Percentiles rank a stretch among this genome's conserved stretches.
Conservation (phyloP, 37 sponge, comb jelly and placozoan species). For the Beroe forskalii region DNA sequence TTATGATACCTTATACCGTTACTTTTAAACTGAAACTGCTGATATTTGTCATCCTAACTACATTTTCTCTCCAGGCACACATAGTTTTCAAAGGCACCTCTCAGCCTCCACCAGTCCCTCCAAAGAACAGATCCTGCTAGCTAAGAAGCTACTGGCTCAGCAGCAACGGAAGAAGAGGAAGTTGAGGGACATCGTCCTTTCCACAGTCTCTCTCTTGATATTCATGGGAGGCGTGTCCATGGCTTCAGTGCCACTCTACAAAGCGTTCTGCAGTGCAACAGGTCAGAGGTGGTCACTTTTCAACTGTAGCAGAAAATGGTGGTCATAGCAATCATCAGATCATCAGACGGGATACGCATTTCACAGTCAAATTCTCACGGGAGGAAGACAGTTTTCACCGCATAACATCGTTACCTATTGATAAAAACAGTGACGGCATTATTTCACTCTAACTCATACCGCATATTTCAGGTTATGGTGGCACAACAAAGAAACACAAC, state of each 20-base stretch:
- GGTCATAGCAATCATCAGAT: too few species aligned
- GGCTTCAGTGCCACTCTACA: slow-evolving; percentile 97
- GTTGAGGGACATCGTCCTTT: background rate
- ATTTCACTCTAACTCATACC: too few species aligned
- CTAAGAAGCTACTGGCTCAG: slow-evolving; percentile 22
- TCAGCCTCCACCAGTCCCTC: background rate
- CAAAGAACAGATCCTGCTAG: background rate
- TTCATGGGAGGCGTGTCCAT: slow-evolving; percentile 84
- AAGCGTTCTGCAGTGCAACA: slow-evolving; percentile 78
- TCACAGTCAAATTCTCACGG: too few species aligned
- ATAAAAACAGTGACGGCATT: too few species aligned
- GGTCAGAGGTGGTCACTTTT: background rate
- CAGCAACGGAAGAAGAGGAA: background rate
- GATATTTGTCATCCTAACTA: too few species aligned
- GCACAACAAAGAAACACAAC: slow-evolving; percentile 61
- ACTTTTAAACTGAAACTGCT: too few species aligned
- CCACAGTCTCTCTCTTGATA: slow-evolving; percentile 69
- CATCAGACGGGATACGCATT: too few species aligned
- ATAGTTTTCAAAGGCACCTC: background rate
- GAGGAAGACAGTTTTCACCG: too few species aligned
- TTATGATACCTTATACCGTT: too few species aligned
- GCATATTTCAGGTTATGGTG: slow-evolving; percentile 56
- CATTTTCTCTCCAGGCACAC: background rate
- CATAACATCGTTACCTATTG: too few species aligned
- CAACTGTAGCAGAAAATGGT: too few species aligned